Conservation (phyloP, 2,797 vertebrate species). For the Oryzias dopingdopingensis region DNA sequence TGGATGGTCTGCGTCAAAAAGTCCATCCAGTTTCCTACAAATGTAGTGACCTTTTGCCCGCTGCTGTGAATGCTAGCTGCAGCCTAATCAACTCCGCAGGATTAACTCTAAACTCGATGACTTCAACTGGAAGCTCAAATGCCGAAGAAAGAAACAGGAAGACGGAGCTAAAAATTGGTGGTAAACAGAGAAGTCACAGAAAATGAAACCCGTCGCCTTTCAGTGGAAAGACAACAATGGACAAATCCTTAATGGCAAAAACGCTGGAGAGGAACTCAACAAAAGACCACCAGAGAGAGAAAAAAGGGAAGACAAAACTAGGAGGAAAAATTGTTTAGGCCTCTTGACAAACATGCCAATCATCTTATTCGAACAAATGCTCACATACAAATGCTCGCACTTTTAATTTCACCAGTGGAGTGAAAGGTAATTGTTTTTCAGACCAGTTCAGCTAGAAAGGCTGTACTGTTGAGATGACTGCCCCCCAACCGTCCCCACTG, state of each 20-base stretch:
- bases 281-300: conserved; percentile 48
- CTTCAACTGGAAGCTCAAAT: conserved; percentile 63
- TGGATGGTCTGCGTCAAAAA: conserved; percentile 70
- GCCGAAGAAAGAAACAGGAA: conserved; percentile 49
- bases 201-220: conserved; percentile 67
- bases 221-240: conserved; percentile 59
- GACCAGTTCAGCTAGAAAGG: conserved; percentile 49
- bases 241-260: conserved; percentile 67
- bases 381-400: conserved; percentile 23
- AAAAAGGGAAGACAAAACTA: conserved; percentile 47
- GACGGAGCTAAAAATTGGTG: conserved; percentile 45
- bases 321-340: conserved; percentile 64
- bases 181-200: conserved; percentile 60
- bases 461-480: conserved; percentile 30
- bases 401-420: conserved; percentile 36
- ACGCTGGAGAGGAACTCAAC: conserved; percentile 47
- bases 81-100: conserved; percentile 75
- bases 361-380: conserved; percentile 45
- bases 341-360: conserved; percentile 69
- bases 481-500: conserved; percentile 42
- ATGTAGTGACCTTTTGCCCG: conserved; percentile 70
- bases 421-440: conserved; percentile 72
- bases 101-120: conserved; percentile 74
- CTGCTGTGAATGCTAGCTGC: conserved; percentile 69
- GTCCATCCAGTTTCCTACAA: conserved; percentile 68